Evolutionary conservation across 2,797 vertebrate species (phyloP), one percentile per base, ranked within the genome.

Genomic region (Halcyon leucocephala): DNA sequence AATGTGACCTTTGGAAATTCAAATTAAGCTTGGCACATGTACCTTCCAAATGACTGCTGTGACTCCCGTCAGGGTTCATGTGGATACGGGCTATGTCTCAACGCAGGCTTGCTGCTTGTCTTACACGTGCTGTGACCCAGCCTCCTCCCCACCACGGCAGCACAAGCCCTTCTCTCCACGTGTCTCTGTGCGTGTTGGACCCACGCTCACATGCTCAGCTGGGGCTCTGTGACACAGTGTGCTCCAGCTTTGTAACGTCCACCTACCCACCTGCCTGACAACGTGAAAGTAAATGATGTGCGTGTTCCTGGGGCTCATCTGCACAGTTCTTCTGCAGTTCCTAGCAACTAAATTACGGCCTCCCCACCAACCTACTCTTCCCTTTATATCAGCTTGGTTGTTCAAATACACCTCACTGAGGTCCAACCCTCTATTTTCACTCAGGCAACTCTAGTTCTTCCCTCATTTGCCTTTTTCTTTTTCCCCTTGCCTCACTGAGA

Each of bases 1-100:
- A 95, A 76, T 41, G 54, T 41, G 84, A 97, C 94, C 96, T 95
- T 95, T 96, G 85, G 84, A 96, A 94, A 94, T 95, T 92, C 76
- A 88, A 65, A 94, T 95, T 31, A 94, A 79, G n/a, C 65, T 81
- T 46, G 42, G 57, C 96, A 95, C 95, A 64, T 83, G 95, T 89
- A 48, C 55, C 61, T 67, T 92, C 76, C 86, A 65, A 88, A 76
- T 2, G 84, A 91, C 58, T 82, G 79, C 91, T 72, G 92, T 39
- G 91, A 42, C 65, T 89, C 52, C 84, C 0, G 0, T 46, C 72
- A 28, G 84, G 26, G 76, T 67, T 80, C 89, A 51, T 49, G 94
- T 2, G 61, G 94, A 12, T 58, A 31, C 0, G 22, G 91, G 72
- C 16, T 14, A 26, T 13, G 58, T 81, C 90, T 88, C 87, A 41